These are phyloP conservation scores for Heteropelma amictum DNA, from an alignment of 2,888 invertebrate species.

Conservation along the genomic window DNA sequence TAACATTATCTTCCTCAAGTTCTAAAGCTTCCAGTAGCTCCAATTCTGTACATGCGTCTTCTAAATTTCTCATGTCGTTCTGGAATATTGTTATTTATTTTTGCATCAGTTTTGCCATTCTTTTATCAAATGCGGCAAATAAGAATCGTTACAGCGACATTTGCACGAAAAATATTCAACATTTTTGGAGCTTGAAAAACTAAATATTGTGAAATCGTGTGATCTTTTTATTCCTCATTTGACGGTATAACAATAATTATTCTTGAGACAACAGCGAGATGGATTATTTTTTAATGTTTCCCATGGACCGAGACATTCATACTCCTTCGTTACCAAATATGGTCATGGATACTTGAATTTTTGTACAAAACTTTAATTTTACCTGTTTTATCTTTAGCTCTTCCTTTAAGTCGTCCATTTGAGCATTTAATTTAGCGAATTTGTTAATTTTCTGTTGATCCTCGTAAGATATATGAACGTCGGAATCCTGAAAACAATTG, in stretches of 20 bases:
- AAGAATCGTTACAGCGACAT: not conserved
- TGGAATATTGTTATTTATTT: slow-evolving; percentile 70
- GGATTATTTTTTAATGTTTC: not conserved
- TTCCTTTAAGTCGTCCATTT: slow-evolving; percentile 93
- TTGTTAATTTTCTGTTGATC: slow-evolving; percentile 99
- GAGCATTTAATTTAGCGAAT: slow-evolving; percentile 96
- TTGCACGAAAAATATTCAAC: not conserved
- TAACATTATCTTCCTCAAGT: slow-evolving; percentile 86
- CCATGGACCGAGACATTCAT: not conserved
- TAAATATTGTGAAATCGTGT: no score
- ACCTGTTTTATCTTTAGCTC: slow-evolving; percentile 91
- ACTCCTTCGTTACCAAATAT: slow-evolving; percentile 63
- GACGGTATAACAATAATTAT: not conserved
- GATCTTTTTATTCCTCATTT: no score
- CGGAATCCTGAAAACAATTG: slow-evolving; percentile 83
- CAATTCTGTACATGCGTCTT: slow-evolving; percentile 95
- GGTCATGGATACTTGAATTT: slow-evolving; percentile 57
- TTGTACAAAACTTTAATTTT: slow-evolving; percentile 41
- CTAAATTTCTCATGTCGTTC: slow-evolving; percentile 94
- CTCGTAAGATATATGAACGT: slow-evolving; percentile 96
- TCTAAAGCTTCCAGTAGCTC: slow-evolving; percentile 87
- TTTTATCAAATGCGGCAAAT: not conserved
- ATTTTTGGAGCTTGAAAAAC: no score
- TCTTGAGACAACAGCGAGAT: not conserved
- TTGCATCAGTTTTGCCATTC: not conserved